Conservation (phyloP, 2,113 vertebrate species). For the sheep (Ovis aries) region DNA sequence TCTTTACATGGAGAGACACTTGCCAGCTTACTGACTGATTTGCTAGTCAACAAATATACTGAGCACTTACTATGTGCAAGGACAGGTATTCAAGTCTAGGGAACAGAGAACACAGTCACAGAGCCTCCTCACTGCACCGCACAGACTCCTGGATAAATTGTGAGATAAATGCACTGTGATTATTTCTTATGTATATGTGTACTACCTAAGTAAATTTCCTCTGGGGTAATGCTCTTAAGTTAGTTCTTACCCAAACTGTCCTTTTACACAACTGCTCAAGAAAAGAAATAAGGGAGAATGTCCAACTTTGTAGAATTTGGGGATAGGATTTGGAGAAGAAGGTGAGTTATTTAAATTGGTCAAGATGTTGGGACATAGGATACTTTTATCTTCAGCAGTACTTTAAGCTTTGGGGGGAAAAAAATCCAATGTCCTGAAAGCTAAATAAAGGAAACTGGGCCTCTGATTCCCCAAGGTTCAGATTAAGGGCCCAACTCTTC, state of each 20-base stretch:
- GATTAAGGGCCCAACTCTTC: slow-evolving; percentile 38
- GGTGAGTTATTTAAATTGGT: not conserved
- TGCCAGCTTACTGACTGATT: not conserved
- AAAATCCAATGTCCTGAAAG: slow-evolving; percentile 44
- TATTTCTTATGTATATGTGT: not conserved
- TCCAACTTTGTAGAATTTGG: not conserved
- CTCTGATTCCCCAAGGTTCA: slow-evolving; percentile 45
- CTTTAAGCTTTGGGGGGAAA: not conserved
- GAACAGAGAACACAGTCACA: not conserved
- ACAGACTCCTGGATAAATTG: not conserved
- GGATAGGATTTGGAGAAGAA: not conserved
- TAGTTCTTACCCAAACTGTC: not conserved
- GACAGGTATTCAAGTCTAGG: not conserved
- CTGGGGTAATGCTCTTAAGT: not conserved
- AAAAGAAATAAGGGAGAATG: not conserved
- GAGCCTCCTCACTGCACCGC: not conserved
- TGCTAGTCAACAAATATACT: not conserved
- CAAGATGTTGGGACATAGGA: slow-evolving; percentile 6
- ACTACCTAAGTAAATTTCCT: not conserved
- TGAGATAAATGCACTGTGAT: slow-evolving; percentile 6
- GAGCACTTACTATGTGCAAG: not conserved
- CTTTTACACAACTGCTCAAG: not conserved
- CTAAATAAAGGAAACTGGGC: slow-evolving; percentile 51
- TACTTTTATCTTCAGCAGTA: slow-evolving; percentile 30
- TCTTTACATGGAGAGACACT: not conserved